Base-by-base conservation (phyloP, 2,797 vertebrate genomes). In the Geotrypetes seraphini region DNA sequence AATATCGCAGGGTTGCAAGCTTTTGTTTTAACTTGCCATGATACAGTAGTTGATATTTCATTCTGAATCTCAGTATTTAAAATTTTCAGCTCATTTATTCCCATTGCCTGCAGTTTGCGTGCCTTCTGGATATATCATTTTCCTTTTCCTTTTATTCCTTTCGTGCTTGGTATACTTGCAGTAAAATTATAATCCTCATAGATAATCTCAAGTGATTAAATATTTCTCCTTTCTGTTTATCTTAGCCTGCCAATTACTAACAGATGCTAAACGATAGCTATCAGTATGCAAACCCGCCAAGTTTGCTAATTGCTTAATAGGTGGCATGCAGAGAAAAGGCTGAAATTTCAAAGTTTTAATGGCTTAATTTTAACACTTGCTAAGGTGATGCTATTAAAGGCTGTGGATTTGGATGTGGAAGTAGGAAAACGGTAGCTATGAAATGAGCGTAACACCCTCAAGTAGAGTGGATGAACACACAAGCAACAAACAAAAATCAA, bases 171-270 rank as follows among this genome's bases (percentile, higher is more conserved):
- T 28, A 35, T 17, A 28, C 9, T 45, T 42, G 28, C 20, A 23
- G 18, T 31, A 27, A 46, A 47, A 43, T 26, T 38, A 43, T 10
- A 12, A 16, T 19, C 39, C 26, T 3, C 14, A 36, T 22, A 46
- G 43, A 29, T 22, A 15, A 31, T 56, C 8, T 36, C 31, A 23
- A 23, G n/a, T 11, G 21, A 31, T 47, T 22, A 37, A n/a, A n/a
- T n/a, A n/a, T n/a, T n/a, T n/a, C n/a, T n/a, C n/a, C 44, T 43
- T 22, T 34, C 5, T 2, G 27, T 30, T 35, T 45, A 40, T 16
- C 24, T 52, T 29, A 51, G 39, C 51, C 47, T 44, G 10, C 5
- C 25, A 39, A 52, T 36, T 45, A 19, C 8, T 40, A n/a, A n/a
- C n/a, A n/a, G n/a, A n/a, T n/a, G n/a, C n/a, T n/a, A n/a, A n/a